Evolutionary conservation across 1,140 invertebrate species (phyloP), one percentile per base, ranked within the genome.

Genomic region (Penaeus indicus): DNA sequence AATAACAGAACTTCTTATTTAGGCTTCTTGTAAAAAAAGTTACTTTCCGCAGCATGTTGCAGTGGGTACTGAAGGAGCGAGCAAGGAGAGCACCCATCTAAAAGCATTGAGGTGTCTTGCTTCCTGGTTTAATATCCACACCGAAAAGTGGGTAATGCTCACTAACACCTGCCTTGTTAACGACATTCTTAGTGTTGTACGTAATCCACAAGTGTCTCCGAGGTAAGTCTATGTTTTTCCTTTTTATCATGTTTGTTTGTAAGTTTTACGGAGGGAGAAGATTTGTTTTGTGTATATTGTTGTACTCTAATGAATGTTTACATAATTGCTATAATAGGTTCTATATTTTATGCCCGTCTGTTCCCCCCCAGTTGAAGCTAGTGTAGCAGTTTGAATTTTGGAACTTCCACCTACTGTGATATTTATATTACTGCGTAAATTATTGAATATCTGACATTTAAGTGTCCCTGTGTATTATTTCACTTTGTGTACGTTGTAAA

Each of bases 61-160:
- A 63, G 88, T 89, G 7, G 72, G 78, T 38, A 89, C 83, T n/a
- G 83, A 89, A 38, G 88, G 88, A 77, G 64, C 83, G 54, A 89
- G 32, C 63, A 89, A 89, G 67, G 88, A 89, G 64, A 85, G 83
- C 42, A 89, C 88, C 61, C 88, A 89, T 79, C 63, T 89, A n/a
- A 88, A 88, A 67, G 81, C 88, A 7, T 64, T 90, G 38, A 61
- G 91, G 13, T 84, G 89, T 60, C 90, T 91, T 84, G 91, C 88
- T 5, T 91, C 79, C 32, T 92, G 75, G 90, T 90, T 88, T 86
- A 91, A 84, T 81, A 92, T 85, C 77, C 90, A 89, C 86, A 90
- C 88, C 69, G 91, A 89, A 88, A 89, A 89, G 89, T 92, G 89
- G 84, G 64, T 86, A 4, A 54, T 90, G n/a, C 61, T 86, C 13